These are phyloP conservation scores for Bos javanicus DNA, from an alignment of 2,113 vertebrate species.

Conservation along the genomic window DNA sequence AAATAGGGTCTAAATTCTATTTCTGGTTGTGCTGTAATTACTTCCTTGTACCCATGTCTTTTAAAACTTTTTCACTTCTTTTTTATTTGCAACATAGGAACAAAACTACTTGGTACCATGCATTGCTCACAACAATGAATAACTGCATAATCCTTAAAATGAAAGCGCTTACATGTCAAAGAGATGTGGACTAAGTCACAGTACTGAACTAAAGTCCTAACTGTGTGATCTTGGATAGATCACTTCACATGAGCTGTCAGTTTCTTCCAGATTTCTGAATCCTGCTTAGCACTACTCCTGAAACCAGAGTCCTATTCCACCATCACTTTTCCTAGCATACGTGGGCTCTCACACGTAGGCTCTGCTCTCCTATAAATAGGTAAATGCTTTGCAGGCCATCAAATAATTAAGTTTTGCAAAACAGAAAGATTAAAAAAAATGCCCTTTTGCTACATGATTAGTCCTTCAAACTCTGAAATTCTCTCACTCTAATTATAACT, in stretches of 20 bases:
- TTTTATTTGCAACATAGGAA: not conserved
- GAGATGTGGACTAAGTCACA: not conserved
- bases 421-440: not conserved
- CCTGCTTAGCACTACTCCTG: not conserved
- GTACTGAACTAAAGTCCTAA: not conserved
- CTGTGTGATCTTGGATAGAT: not conserved
- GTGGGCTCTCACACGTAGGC: not conserved
- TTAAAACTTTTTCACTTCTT: not conserved
- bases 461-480: not conserved
- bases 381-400: not conserved
- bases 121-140: not conserved
- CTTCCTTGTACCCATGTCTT: not conserved
- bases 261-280: not conserved
- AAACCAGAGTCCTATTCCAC: not conserved
- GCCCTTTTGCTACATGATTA: not conserved
- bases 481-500: not conserved
- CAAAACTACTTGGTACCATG: not conserved
- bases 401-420: not conserved
- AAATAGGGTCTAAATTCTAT: not conserved
- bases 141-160: not conserved
- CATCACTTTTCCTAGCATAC: not conserved
- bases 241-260: not conserved
- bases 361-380: not conserved
- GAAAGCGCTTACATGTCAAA: not conserved
- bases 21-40: not conserved